Evolutionary conservation across 2,113 vertebrate genomes (phyloP).

Genomic region (Megaptera novaeangliae): DNA sequence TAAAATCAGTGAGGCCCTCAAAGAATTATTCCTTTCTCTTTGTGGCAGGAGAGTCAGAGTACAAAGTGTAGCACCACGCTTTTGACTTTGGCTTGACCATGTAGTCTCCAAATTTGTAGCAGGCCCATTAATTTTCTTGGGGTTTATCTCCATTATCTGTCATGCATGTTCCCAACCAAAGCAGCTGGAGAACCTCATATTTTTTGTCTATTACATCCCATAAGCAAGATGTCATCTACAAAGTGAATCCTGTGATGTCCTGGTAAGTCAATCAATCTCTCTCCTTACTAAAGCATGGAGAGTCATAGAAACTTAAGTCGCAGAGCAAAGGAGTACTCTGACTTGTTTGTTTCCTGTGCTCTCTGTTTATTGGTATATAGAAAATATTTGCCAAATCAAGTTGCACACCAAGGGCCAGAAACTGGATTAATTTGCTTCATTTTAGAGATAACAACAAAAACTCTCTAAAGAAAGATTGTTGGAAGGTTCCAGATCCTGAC

Average conservation of each 20-base stretch:
- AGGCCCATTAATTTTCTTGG: not conserved
- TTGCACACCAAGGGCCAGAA: not conserved
- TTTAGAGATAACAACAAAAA: not conserved
- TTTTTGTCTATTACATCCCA: not conserved
- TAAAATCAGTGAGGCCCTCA: not conserved
- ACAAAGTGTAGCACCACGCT: fast-evolving
- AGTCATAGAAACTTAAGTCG: not conserved
- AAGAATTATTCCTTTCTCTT: not conserved
- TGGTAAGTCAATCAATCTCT: not conserved
- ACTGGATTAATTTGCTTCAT: not conserved
- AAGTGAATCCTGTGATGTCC: not conserved
- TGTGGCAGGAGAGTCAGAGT: not conserved
- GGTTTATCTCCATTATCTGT: not conserved
- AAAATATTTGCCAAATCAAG: not conserved
- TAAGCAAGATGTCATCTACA: not conserved
- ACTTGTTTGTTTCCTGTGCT: not conserved
- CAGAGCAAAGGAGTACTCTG: not conserved
- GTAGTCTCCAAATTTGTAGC: not conserved
- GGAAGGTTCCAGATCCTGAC: not conserved
- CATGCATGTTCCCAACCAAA: not conserved
- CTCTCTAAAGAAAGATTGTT: not conserved
- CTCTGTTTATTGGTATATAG: not conserved
- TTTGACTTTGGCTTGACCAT: not conserved
- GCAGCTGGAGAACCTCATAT: not conserved
- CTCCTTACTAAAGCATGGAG: not conserved